Evolutionary conservation across 2,888 invertebrate genomes (phyloP), one percentile per base, ranked within the genome.

Genomic region (Drepanosiphum platanoidis): DNA sequence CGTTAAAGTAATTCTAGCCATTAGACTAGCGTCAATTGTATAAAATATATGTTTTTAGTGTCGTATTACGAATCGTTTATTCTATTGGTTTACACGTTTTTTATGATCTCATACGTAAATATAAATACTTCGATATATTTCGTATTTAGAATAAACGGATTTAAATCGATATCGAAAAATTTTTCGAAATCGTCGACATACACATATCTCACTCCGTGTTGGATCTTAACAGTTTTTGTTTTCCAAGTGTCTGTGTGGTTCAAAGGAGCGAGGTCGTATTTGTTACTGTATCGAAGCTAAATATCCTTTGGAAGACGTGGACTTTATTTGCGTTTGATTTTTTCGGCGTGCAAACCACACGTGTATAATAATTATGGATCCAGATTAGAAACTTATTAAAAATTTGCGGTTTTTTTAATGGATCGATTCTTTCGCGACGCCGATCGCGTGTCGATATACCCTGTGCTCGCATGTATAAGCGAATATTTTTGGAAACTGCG

Each of bases 1-100:
- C n/a, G n/a, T 39, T 13, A 30, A 36, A n/a, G 8, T 58, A 34
- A 34, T 58, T 58, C 0, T 30, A 30, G 36, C 13, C 46, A 39
- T 81, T 30, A 61, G 66, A 71, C 58, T 11, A 30, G 39, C 39
- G 70, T 81, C 58, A 66, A 71, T 81, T 71, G 22, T 39, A 58
- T 70, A 58, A 71, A 58, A 46, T 46, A 34, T 9, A 42, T 78
- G 18, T 58, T 30, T 58, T 27, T 34, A 46, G n/a, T 34, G 9
- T 13, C 13, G n/a, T 22, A n/a, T 46, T 58, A 18, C 3, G 8
- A 7, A 46, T 32, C 4, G 4, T 74, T 13, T 32, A 52, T 32
- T 9, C 15, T 52, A 15, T 52, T n/a, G 8, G n/a, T n/a, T n/a
- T n/a, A n/a, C n/a, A n/a, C n/a, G n/a, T n/a, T n/a, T n/a, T n/a